These are phyloP conservation scores for Diorhabda elongata DNA, from an alignment of 1,140 invertebrate genomes.

Conservation along the genomic window DNA sequence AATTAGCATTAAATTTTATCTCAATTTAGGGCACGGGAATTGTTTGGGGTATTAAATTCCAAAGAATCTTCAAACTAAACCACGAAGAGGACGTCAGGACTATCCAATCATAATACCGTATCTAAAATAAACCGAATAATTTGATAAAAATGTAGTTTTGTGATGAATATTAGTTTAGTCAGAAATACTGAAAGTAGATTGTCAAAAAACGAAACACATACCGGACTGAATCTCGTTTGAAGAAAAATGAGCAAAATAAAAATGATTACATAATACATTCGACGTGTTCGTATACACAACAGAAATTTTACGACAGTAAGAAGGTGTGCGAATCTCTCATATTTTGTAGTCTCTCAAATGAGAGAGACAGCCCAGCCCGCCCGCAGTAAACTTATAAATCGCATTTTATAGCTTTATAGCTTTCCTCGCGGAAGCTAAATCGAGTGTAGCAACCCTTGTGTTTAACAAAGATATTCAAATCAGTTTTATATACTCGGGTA, in stretches of 20 bases:
- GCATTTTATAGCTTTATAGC: slow-evolving; percentile 47
- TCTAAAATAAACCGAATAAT: too few relatives aligned
- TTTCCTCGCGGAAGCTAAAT: slow-evolving; percentile 39
- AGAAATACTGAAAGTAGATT: too few relatives aligned
- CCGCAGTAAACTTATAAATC: slow-evolving; percentile 48
- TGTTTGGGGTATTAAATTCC: too few relatives aligned
- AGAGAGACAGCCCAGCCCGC: slow-evolving; percentile 26
- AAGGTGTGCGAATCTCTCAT: slow-evolving; percentile 19
- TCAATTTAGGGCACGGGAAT: too few relatives aligned
- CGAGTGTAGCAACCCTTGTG: slow-evolving; percentile 37
- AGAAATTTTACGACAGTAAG: background rate
- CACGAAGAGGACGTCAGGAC: too few relatives aligned
- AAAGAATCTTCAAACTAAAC: too few relatives aligned
- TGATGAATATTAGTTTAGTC: too few relatives aligned
- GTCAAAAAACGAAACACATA: too few relatives aligned
- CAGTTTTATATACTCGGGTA: slow-evolving; percentile 22
- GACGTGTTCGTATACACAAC: slow-evolving; percentile 26
- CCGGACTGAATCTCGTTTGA: background rate
- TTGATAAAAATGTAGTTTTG: too few relatives aligned
- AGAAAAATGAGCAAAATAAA: slow-evolving; percentile 27
- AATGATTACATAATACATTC: slow-evolving; percentile 34
- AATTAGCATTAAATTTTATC: too few relatives aligned
- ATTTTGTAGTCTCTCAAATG: slow-evolving; percentile 41
- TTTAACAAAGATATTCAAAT: slow-evolving; percentile 40
- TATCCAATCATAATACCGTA: too few relatives aligned